phyloP scores from a whole-genome alignment of 2,797 vertebrate genomes.

The Pangasius larnaudii region DNA sequence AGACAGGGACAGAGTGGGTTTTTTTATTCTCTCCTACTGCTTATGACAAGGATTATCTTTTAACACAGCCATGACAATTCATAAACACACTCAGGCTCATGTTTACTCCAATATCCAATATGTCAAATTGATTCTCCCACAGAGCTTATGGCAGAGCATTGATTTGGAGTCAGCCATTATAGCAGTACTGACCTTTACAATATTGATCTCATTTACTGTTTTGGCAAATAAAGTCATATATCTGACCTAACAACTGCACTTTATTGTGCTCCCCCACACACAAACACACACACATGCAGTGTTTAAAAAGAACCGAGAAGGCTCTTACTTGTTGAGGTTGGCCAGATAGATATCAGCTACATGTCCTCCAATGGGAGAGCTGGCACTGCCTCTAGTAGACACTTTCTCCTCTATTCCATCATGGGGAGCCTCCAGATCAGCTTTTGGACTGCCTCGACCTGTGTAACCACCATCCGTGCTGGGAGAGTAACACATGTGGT shows the following conservation, averaged over 20 bases:
- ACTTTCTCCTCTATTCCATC: constrained; percentile 87
- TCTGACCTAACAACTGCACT: background rate
- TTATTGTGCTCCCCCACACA: background rate
- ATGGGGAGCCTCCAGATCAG: constrained; percentile 84
- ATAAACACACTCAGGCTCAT: background rate
- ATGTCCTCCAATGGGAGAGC: constrained; percentile 91
- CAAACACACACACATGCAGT: background rate
- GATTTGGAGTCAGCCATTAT: background rate
- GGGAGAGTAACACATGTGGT: constrained; percentile 49
- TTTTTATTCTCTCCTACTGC: background rate
- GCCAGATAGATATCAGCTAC: constrained; percentile 98
- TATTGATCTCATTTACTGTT: background rate
- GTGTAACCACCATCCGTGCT: constrained; percentile 84
- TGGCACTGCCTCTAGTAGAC: constrained; percentile 87
- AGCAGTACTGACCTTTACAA: background rate
- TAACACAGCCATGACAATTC: background rate
- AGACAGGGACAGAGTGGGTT: background rate
- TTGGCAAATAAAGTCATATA: background rate
- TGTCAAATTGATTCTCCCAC: background rate
- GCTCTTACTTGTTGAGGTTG: constrained; percentile 95
- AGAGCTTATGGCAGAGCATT: background rate
- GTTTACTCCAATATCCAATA: background rate
- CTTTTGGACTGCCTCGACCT: constrained; percentile 91
- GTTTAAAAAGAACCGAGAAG: background rate
- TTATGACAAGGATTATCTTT: background rate